Conservation (phyloP, 2,888 invertebrate genomes). For the Linnaemya vulpina region DNA sequence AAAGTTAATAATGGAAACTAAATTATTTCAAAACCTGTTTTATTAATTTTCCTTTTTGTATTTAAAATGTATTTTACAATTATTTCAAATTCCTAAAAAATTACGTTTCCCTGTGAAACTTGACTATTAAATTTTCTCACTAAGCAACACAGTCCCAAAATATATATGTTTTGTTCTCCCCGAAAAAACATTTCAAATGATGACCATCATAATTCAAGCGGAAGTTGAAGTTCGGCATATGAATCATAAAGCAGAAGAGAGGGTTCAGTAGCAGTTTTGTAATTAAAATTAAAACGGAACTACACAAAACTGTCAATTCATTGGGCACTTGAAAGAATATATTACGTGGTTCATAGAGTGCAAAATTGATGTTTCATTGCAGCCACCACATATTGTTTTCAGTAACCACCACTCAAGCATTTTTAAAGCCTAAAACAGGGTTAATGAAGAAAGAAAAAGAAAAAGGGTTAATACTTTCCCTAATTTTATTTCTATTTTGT, state of each 20-base stretch:
- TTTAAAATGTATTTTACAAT: too few relatives aligned
- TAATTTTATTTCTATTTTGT: background rate
- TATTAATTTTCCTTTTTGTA: too few relatives aligned
- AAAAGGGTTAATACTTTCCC: constrained; percentile 31
- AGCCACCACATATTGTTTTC: background rate
- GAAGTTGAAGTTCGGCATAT: constrained; percentile 37
- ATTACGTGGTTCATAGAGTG: constrained; percentile 23
- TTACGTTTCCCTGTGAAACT: constrained; percentile 1
- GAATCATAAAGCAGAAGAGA: constrained; percentile 13
- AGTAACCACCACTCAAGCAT: background rate
- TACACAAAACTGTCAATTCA: constrained; percentile 59
- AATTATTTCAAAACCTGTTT: too few relatives aligned
- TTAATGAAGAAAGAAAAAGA: background rate
- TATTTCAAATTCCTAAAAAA: background rate
- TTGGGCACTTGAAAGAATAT: constrained; percentile 46
- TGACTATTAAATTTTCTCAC: constrained; percentile 35
- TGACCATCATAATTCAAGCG: constrained; percentile 42
- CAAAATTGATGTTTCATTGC: constrained; percentile 23
- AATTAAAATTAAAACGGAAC: constrained; percentile 53
- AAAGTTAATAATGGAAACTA: too few relatives aligned
- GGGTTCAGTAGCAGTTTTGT: constrained; percentile 12
- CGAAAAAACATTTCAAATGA: background rate
- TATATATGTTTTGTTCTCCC: background rate
- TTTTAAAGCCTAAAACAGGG: background rate
- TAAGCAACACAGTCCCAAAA: background rate